These are phyloP conservation scores for Eupithecia inturbata DNA, from an alignment of 2,888 invertebrate species.

Conservation along the genomic window DNA sequence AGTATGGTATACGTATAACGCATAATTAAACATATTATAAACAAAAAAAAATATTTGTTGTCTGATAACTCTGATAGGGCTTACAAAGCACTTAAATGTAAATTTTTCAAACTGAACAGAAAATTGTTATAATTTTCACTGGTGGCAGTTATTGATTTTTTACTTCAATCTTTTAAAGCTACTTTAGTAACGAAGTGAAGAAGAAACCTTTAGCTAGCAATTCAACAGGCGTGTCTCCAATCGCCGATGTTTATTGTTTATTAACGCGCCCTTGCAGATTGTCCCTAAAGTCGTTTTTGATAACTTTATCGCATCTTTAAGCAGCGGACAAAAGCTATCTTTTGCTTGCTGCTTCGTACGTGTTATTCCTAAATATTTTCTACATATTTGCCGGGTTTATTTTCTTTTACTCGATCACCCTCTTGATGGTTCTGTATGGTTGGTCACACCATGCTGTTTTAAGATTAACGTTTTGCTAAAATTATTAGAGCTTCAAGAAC, in stretches of 20 bases:
- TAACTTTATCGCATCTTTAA: background rate
- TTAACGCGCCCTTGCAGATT: background rate
- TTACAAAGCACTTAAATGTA: too few species aligned
- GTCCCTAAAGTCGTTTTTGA: background rate
- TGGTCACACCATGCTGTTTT: constrained; percentile 47
- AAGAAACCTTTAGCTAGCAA: background rate
- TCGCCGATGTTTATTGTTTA: background rate
- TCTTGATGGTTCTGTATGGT: constrained; percentile 15
- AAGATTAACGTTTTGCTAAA: background rate
- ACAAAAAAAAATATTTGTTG: too few species aligned
- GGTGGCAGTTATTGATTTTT: background rate
- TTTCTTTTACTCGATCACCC: background rate
- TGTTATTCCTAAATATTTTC: background rate
- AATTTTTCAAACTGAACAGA: too few species aligned
- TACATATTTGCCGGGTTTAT: background rate
- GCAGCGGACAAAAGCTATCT: too few species aligned
- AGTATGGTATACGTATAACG: too few species aligned
- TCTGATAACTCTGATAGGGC: too few species aligned
- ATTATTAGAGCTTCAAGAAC: background rate
- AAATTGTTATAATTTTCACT: background rate
- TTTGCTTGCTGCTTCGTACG: background rate
- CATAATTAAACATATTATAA: too few species aligned
- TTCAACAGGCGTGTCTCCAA: background rate
- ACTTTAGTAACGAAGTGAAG: background rate
- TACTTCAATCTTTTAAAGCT: background rate